Conservation (phyloP, 2,888 invertebrate genomes). For the Thumatha senex region DNA sequence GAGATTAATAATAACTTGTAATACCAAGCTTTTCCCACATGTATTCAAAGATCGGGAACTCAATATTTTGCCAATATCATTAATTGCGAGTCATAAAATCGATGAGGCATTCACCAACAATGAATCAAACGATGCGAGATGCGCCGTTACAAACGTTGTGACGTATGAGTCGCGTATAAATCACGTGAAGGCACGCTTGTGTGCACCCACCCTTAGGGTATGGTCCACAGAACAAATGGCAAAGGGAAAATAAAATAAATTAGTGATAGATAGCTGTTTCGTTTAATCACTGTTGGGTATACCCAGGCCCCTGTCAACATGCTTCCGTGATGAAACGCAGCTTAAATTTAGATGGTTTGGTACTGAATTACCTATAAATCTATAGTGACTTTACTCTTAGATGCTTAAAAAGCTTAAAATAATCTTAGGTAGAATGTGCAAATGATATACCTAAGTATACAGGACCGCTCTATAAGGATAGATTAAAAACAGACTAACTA, state of each 20-base stretch:
- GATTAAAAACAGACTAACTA: too few species aligned
- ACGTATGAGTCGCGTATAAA: conserved; percentile 64
- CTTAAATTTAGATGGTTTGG: too few species aligned
- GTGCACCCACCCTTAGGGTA: conserved; percentile 52
- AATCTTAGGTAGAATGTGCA: too few species aligned
- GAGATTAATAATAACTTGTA: conserved; percentile 18
- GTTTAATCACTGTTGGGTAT: conserved; percentile 3
- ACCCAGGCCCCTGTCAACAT: neutral
- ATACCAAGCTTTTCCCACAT: conserved; percentile 27
- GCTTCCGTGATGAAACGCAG: neutral
- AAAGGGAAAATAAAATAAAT: conserved; percentile 15
- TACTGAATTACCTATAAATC: too few species aligned
- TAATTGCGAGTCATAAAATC: conserved; percentile 71
- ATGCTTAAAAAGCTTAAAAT: too few species aligned
- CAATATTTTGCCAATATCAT: conserved; percentile 67
- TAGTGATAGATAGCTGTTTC: conserved; percentile 6
- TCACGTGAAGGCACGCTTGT: conserved; percentile 65
- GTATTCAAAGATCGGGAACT: conserved; percentile 43
- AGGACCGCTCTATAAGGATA: too few species aligned
- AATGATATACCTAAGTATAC: too few species aligned
- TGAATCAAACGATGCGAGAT: conserved; percentile 56
- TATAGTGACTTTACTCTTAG: too few species aligned
- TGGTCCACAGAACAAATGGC: conserved; percentile 37
- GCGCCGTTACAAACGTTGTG: conserved; percentile 58
- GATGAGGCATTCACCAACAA: conserved; percentile 60